Base-by-base conservation (phyloP, 2,888 invertebrate species). In the Eristalis arbustorum region DNA sequence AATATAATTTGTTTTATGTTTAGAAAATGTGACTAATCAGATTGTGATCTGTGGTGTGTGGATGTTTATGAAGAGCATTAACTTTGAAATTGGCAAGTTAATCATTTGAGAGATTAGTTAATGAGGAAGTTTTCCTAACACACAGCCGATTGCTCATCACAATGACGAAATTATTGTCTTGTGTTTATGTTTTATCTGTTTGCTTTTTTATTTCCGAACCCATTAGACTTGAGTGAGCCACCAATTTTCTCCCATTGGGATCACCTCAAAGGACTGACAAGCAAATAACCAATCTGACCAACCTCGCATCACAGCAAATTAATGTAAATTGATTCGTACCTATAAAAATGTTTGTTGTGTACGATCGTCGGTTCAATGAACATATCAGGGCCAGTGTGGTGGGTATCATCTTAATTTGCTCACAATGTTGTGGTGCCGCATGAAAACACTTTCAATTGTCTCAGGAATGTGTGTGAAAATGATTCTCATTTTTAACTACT, bases 261-360 rank as follows among this genome's bases (percentile, higher is more conserved):
- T 42, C 40, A 42, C 14, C 42, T 42, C 42, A 42, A n/a, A 42
- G 4, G 14, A n/a, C 42, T 14, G 0, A 13, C 0, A 62, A n/a
- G 2, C 6, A 4, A 14, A 31, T 1, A 63, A 5, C n/a, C 2
- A 31, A 31, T 31, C 6, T 4, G 3, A 4, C 31, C 3, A 11
- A 66, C 23, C 13, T n/a, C 5, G n/a, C 14, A 1, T 28, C 11
- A 22, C 18, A 31, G 13, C 22, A 66, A 81, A 84, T 69, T 78
- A 72, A 71, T 49, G 57, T 68, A 75, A 83, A 87, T 83, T 87
- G 78, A 61, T 87, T 77, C 62, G 74, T 57, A n/a, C 11, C 22
- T 25, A 75, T 81, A 61, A 71, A 64, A 71, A 64, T 28, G 69
- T 74, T 59, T 37, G 59, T 81, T 66, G 40, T 28, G 37, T 61